Conservation (phyloP, 2,888 invertebrate genomes). For the Seladonia tumulorum region DNA sequence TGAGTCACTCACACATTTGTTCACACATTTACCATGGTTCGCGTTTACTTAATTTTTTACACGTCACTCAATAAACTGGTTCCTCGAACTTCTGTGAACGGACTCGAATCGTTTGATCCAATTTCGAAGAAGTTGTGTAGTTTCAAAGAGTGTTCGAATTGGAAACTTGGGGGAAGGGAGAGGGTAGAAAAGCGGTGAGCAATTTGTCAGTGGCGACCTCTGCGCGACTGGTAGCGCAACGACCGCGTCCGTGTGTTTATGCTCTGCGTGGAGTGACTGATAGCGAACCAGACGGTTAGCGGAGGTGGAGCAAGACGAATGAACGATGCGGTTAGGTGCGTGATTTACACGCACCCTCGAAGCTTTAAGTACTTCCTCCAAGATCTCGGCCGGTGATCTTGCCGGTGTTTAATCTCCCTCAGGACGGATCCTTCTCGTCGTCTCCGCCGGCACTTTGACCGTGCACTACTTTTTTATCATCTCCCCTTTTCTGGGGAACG, state of each 20-base stretch:
- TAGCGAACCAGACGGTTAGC: constrained; percentile 3
- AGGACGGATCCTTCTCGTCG: constrained; percentile 28
- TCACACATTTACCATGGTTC: no score
- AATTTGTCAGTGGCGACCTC: constrained; percentile 31
- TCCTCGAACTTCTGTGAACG: neutral
- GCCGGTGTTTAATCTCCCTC: constrained; percentile 49
- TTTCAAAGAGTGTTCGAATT: neutral
- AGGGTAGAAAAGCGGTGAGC: neutral
- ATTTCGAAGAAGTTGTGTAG: neutral
- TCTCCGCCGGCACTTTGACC: constrained; percentile 45
- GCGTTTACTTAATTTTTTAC: no score
- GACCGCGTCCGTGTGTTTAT: neutral
- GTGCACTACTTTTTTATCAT: constrained; percentile 62
- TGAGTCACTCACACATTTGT: no score
- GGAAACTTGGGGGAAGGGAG: neutral
- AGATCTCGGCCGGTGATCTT: constrained; percentile 18
- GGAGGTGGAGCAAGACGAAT: neutral
- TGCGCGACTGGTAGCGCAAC: neutral
- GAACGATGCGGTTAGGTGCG: constrained; percentile 29
- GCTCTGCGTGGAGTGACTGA: constrained; percentile 11
- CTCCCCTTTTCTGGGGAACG: neutral
- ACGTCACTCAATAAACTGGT: neutral
- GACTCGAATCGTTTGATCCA: neutral
- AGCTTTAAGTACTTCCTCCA: constrained; percentile 41
- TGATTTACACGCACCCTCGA: constrained; percentile 42